Evolutionary conservation across 2,797 vertebrate species (phyloP).

Genomic region (Ctenochaetus hawaiiensis): DNA sequence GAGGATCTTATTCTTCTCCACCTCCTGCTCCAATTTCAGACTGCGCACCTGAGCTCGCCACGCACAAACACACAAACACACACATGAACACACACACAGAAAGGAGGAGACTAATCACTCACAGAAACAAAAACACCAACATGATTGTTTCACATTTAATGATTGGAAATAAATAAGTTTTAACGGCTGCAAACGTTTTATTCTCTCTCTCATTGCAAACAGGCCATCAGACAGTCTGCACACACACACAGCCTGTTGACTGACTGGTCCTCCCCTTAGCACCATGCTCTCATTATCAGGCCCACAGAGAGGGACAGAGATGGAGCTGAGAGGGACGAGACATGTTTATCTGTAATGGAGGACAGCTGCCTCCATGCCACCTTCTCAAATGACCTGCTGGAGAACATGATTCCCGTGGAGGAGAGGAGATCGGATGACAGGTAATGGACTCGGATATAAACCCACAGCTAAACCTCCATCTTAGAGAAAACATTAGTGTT

Average conservation of each 20-base stretch:
- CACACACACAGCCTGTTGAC: conserved; percentile 46
- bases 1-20: conserved; percentile 97
- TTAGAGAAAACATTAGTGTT: conserved; percentile 20
- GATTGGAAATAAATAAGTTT: not conserved
- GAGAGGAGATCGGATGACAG: conserved; percentile 69
- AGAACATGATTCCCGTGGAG: conserved; percentile 72
- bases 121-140: conserved; percentile 30
- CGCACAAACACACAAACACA: conserved; percentile 39
- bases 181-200: not conserved
- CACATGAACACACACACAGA: conserved; percentile 37
- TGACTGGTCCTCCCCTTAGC: conserved; percentile 44
- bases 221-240: conserved; percentile 6
- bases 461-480: conserved; percentile 45
- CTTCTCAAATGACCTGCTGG: conserved; percentile 69
- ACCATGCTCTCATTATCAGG: conserved; percentile 54
- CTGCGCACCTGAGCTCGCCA: conserved; percentile 89
- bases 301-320: conserved; percentile 30
- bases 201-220: conserved; percentile 18
- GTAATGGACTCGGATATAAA: conserved; percentile 64
- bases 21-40: conserved; percentile 95
- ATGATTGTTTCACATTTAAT: conserved; percentile 9
- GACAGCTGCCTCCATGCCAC: conserved; percentile 56
- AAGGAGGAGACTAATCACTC: conserved; percentile 42
- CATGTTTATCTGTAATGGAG: conserved; percentile 70
- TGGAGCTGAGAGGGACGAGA: conserved; percentile 49